Conservation (phyloP, 1,140 invertebrate species). For the Rhagoletis zephyria region DNA sequence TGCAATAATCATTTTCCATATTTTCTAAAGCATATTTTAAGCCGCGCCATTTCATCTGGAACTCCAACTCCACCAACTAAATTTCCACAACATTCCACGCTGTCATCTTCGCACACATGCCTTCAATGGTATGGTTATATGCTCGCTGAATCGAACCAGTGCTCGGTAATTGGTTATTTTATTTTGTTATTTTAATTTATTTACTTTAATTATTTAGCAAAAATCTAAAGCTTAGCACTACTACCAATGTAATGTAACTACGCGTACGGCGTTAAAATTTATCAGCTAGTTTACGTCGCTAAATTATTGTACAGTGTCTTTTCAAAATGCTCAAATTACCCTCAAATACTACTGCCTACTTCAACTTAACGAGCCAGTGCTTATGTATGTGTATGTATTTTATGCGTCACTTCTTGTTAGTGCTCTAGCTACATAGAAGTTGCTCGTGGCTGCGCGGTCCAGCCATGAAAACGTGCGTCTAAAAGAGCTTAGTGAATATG, state of each 20-base stretch:
- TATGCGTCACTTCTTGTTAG: no score
- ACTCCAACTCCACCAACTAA: background rate
- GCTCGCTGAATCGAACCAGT: slow-evolving; percentile 37
- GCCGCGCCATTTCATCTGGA: background rate
- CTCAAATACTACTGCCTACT: background rate
- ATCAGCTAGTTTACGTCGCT: slow-evolving; percentile 21
- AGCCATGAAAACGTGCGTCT: no score
- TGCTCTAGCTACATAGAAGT: no score
- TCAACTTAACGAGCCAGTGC: no score
- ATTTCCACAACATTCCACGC: no score
- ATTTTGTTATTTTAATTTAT: background rate
- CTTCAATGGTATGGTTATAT: no score
- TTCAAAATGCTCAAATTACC: slow-evolving; percentile 20
- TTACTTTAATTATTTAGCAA: slow-evolving; percentile 34
- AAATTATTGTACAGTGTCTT: slow-evolving; percentile 52
- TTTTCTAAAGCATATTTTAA: background rate
- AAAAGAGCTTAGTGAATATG: no score
- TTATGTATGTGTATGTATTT: no score
- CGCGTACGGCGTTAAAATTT: slow-evolving; percentile 6
- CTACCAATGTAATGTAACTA: slow-evolving; percentile 27
- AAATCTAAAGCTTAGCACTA: slow-evolving; percentile 42
- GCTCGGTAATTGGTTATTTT: slow-evolving; percentile 19
- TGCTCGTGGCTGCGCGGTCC: no score
- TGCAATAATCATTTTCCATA: background rate
- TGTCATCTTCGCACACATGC: no score